Base-by-base conservation (phyloP, 1,140 invertebrate genomes). In the Coptotermes formosanus region DNA sequence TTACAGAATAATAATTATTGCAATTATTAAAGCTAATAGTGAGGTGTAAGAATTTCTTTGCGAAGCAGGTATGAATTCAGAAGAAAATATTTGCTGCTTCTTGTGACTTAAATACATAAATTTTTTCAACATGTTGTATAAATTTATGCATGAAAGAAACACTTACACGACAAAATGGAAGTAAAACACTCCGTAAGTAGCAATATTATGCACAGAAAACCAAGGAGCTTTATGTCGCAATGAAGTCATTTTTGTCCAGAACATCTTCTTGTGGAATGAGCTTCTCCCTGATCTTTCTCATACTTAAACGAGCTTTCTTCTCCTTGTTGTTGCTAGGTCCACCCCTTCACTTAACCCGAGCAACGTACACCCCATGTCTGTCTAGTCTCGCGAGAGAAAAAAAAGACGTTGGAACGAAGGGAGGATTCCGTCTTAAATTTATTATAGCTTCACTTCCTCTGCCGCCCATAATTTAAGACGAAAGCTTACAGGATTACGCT, bases 361-460 rank as follows among this genome's bases (percentile, higher is more conserved):
- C 64, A 75, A 75, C 64, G n/a, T 75, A n/a, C 64, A 75, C 14
- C 64, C 64, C 25, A 25, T 75, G 64, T 75, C 64, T 75, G 64
- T 30, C 25, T 75, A 25, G 64, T 30, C 25, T 75, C 64, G n/a
- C 64, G n/a, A 75, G 64, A 64, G 19, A 64, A 23, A 64, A 64
- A 64, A 75, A 75, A 30, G n/a, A 75, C 30, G 9, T 75, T 30
- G 64, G 64, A 75, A 75, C 1, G 25, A 75, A 7, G 64, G 64
- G 64, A 75, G 64, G n/a, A 30, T 75, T 75, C 64, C 64, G n/a
- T n/a, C 64, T 75, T 75, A 30, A 75, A 75, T 75, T 75, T 75
- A 75, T 75, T n/a, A 75, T 75, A n/a, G n/a, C 64, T 75, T 75
- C 64, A 75, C 64, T 75, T 75, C 64, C 64, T 75, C n/a, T 75